These are phyloP conservation scores for Glyptemys insculpta DNA, from an alignment of 2,797 vertebrate species.

Conservation along the genomic window DNA sequence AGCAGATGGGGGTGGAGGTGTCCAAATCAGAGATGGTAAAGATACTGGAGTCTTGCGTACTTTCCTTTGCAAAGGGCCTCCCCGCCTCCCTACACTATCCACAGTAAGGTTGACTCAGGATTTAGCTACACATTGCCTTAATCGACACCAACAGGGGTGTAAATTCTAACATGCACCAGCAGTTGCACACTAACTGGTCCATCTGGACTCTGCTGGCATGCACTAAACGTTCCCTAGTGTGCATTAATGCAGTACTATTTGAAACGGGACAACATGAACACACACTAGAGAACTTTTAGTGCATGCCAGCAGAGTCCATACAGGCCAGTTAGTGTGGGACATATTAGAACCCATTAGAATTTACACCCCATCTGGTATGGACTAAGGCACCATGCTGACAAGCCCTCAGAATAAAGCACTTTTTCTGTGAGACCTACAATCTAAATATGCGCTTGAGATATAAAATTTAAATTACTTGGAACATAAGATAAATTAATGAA, in stretches of 20 bases:
- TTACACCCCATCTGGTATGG: neutral
- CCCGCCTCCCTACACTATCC: neutral
- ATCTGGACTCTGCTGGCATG: neutral
- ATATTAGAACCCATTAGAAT: neutral
- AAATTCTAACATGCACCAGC: neutral
- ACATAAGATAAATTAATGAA: neutral
- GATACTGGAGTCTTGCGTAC: neutral
- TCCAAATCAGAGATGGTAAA: neutral
- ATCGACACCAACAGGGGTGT: neutral
- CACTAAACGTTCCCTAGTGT: neutral
- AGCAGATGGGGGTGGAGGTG: neutral
- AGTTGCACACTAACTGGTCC: neutral
- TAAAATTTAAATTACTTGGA: neutral
- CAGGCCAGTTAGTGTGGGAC: neutral
- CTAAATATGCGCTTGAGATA: neutral
- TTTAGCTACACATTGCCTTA: neutral
- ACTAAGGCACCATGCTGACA: neutral
- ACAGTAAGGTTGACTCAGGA: neutral
- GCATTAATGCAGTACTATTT: neutral
- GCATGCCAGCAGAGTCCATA: neutral
- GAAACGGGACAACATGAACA: neutral
- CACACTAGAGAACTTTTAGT: neutral
- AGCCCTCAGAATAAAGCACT: neutral
- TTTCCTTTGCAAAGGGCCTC: conserved; percentile 3
- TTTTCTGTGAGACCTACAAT: fast-evolving